Evolutionary conservation across 2,888 invertebrate genomes (phyloP).

Genomic region (Phyllotreta cruciferae): DNA sequence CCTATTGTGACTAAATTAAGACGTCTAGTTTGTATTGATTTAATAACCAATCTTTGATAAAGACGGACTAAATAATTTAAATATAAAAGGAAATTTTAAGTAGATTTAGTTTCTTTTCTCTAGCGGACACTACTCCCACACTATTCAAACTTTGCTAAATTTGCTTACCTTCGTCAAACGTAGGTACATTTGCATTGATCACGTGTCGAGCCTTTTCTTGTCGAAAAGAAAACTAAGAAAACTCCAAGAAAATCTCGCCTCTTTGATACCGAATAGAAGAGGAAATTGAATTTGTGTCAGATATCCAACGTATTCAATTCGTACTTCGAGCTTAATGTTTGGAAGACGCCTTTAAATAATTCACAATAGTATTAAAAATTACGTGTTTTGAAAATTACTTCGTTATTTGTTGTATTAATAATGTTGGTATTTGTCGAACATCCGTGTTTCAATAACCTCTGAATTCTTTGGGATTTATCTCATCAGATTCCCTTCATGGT

Average conservation of each 20-base stretch:
- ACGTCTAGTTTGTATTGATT: too few species aligned
- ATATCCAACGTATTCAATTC: background rate
- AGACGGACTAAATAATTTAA: too few species aligned
- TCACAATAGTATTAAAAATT: too few species aligned
- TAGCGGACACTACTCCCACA: too few species aligned
- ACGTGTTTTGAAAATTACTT: background rate
- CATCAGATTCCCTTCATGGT: background rate
- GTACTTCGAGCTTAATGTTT: background rate
- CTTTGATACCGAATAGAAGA: slow-evolving; percentile 8
- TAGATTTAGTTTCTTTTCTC: too few species aligned
- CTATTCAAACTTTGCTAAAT: too few species aligned
- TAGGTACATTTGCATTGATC: background rate
- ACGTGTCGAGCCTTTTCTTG: too few species aligned
- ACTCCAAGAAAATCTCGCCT: slow-evolving; percentile 1
- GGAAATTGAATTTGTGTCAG: slow-evolving; percentile 13
- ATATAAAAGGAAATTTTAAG: slow-evolving; percentile 2
- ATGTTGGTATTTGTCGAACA: too few species aligned
- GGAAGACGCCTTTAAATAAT: background rate
- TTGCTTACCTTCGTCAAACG: background rate
- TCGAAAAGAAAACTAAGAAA: background rate
- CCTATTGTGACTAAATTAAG: too few species aligned
- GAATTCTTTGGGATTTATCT: slow-evolving; percentile 1
- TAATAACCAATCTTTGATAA: too few species aligned
- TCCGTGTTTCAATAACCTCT: background rate
- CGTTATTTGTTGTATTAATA: too few species aligned